Evolutionary conservation across 2,113 vertebrate species (phyloP).

Genomic region (Diadophis punctatus): DNA sequence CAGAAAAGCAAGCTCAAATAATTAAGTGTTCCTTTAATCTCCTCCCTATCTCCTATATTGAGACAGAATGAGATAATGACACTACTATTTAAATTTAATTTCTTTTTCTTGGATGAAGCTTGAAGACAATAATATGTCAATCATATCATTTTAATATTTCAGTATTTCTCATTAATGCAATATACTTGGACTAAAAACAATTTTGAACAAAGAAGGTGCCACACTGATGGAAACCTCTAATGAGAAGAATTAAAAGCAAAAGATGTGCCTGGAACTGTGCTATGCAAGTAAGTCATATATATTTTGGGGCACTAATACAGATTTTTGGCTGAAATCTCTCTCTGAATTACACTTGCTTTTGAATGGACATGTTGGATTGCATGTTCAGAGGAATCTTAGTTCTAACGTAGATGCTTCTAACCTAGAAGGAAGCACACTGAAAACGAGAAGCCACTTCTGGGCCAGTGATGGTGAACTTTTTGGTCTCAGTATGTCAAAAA

Average conservation of each 20-base stretch:
- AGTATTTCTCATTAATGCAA: conserved; percentile 58
- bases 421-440: conserved; percentile 24
- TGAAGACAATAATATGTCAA: conserved; percentile 29
- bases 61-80: conserved; percentile 11
- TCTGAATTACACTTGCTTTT: background rate
- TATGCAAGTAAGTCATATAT: conserved; percentile 36
- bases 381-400: background rate
- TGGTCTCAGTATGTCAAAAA: background rate
- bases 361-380: background rate
- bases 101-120: conserved; percentile 19
- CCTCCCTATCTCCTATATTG: conserved; percentile 11
- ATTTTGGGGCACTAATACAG: conserved; percentile 25
- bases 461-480: background rate
- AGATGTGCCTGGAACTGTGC: conserved; percentile 41
- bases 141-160: conserved; percentile 55
- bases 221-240: conserved; percentile 50
- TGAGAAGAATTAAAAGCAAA: conserved; percentile 44
- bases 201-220: conserved; percentile 60
- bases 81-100: conserved; percentile 16
- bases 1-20: conserved; percentile 64
- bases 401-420: background rate
- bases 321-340: conserved; percentile 10
- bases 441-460: background rate
- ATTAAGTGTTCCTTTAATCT: conserved; percentile 54
- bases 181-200: conserved; percentile 54